Evolutionary conservation across 2,113 vertebrate genomes (phyloP), one percentile per base, ranked within the genome.

Genomic region (Mus spicilegus): DNA sequence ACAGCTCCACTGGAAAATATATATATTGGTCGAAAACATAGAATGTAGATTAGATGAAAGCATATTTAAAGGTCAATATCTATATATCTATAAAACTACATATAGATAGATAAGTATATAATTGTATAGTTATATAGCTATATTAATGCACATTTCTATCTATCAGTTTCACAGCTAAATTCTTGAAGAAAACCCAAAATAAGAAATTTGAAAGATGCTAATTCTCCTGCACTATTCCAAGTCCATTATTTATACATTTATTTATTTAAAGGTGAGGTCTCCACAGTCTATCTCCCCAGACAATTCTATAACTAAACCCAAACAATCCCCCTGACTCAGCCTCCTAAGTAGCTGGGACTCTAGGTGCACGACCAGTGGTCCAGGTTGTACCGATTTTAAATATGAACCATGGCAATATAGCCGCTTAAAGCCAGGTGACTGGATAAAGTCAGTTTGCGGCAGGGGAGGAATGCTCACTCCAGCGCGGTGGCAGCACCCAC

Each of bases 401-500:
- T 14, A 51, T 4, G 33, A 84, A 61, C 49, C 72, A 39, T 3
- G 2, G n/a, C 49, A 26, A 46, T 22, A 4, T 22, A 8, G 56
- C 14, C 24, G 20, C 51, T 20, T 13, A 63, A 87, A 65, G 13
- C 49, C 19, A 80, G 90, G 54, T 0, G 0, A n/a, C 54, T 0
- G 3, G 2, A 8, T 24, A 17, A 28, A 69, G 70, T 0, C 46
- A 46, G 61, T 7, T 39, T 56, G 72, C 5, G 17, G 2, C 0
- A 5, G 19, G 39, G 11, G 22, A 87, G 73, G 0, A 1, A 22
- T 5, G 16, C 36, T n/a, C n/a, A n/a, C n/a, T 49, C 9, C 14
- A 20, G 9, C 6, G 4, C 3, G 0, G 33, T 7, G 26, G 22
- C 2, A 13, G 30, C 98, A 0, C 87, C 2, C 28, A 99, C 99